Evolutionary conservation across 2,797 vertebrate genomes (phyloP).

Genomic region (Thaleichthys pacificus): DNA sequence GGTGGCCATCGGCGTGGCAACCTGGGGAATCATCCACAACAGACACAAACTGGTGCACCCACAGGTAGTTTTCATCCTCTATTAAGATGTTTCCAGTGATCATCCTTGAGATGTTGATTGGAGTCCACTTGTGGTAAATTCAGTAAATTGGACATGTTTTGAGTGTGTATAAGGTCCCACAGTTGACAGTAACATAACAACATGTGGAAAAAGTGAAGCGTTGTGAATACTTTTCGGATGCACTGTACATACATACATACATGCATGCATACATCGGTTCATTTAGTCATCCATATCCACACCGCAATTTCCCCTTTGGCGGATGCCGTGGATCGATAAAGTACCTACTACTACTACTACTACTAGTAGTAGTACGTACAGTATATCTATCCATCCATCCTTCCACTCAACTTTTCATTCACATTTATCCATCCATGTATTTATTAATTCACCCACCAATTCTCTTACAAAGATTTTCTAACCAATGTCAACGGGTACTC

Average conservation of each 20-base stretch:
- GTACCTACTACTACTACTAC: too few relatives aligned
- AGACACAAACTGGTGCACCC: conserved; percentile 73
- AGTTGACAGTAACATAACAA: too few relatives aligned
- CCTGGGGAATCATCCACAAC: conserved; percentile 92
- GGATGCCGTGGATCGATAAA: too few relatives aligned
- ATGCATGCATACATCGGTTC: not conserved
- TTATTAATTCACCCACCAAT: not conserved
- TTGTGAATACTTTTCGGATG: not conserved
- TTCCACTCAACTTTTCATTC: too few relatives aligned
- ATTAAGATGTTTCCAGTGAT: not conserved
- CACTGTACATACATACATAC: not conserved
- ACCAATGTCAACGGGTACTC: not conserved
- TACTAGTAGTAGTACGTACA: too few relatives aligned
- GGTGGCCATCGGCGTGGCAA: conserved; percentile 89
- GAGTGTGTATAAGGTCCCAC: too few relatives aligned
- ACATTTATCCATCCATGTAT: too few relatives aligned
- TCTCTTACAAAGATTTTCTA: not conserved
- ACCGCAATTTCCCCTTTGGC: too few relatives aligned
- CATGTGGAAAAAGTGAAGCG: too few relatives aligned
- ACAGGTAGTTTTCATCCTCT: conserved; percentile 40
- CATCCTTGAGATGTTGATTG: not conserved
- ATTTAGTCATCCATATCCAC: not conserved
- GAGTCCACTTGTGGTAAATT: not conserved
- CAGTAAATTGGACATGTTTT: too few relatives aligned
- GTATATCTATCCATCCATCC: too few relatives aligned